Conservation (phyloP, 2,888 invertebrate genomes). For the Mycalesis mineus region DNA sequence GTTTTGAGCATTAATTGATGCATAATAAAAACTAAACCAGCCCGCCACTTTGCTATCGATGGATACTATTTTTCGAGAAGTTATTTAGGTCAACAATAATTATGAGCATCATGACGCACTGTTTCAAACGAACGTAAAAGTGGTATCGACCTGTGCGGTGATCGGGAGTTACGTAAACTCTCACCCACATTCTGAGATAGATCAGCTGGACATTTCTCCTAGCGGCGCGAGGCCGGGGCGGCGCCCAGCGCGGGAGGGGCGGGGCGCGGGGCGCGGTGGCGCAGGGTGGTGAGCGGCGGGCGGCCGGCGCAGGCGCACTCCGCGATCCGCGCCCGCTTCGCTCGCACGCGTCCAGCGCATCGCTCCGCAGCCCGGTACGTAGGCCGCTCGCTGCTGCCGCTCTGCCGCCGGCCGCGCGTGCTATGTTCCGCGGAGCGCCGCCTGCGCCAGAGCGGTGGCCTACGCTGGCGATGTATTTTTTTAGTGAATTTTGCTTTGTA, state of each 20-base stretch:
- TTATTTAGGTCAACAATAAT: not conserved
- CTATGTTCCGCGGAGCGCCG: constrained; percentile 21
- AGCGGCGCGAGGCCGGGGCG: not conserved
- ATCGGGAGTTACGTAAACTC: not conserved
- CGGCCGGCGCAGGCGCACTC: constrained; percentile 43
- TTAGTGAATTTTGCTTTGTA: constrained; percentile 27
- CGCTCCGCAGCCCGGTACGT: constrained; percentile 48
- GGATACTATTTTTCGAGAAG: not conserved
- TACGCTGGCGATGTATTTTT: constrained; percentile 21
- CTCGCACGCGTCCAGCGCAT: constrained; percentile 48
- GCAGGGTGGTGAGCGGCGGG: constrained; percentile 19
- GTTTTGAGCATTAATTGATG: no score
- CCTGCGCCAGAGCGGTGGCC: constrained; percentile 29
- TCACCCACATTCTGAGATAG: not conserved
- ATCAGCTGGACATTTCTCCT: not conserved
- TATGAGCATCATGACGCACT: not conserved
- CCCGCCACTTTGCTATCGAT: not conserved
- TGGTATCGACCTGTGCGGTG: not conserved
- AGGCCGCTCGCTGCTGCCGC: constrained; percentile 35
- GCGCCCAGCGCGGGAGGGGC: constrained; percentile 1
- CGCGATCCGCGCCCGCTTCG: constrained; percentile 55
- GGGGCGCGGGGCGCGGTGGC: constrained; percentile 20
- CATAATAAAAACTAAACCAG: no score
- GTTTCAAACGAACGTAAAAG: not conserved
- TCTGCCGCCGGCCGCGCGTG: constrained; percentile 23